Conservation (phyloP, 1,140 invertebrate species). For the Idris sp. region DNA sequence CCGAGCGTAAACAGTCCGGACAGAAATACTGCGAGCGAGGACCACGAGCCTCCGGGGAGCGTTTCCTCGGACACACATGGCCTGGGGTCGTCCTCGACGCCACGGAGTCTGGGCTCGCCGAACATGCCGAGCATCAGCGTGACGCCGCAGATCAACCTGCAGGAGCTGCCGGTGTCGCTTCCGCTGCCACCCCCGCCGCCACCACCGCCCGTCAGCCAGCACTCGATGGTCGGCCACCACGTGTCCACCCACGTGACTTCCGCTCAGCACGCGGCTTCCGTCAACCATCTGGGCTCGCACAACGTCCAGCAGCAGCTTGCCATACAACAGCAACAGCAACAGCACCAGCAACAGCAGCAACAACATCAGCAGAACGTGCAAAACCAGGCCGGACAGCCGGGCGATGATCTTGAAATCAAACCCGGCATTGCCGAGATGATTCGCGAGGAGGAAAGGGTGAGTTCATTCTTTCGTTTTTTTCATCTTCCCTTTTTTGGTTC, state of each 20-base stretch:
- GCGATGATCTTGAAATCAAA: slow-evolving; percentile 93
- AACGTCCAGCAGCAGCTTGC: slow-evolving; percentile 66
- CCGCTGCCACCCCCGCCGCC: slow-evolving; percentile 71
- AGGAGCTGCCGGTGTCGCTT: slow-evolving; percentile 74
- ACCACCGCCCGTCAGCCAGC: slow-evolving; percentile 73
- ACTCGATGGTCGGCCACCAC: slow-evolving; percentile 71
- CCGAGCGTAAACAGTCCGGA: slow-evolving; percentile 54
- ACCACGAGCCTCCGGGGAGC: slow-evolving; percentile 55
- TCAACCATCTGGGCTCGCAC: slow-evolving; percentile 76
- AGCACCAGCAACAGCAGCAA: slow-evolving; percentile 60
- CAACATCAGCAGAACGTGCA: slow-evolving; percentile 61
- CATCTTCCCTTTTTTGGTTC: neutral
- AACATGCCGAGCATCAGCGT: slow-evolving; percentile 72
- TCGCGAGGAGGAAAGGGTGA: slow-evolving; percentile 95
- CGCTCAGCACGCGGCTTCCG: slow-evolving; percentile 69
- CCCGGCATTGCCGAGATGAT: slow-evolving; percentile 97
- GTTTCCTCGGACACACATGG: slow-evolving; percentile 60
- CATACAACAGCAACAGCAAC: slow-evolving; percentile 60
- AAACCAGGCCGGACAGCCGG: slow-evolving; percentile 66
- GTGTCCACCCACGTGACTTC: slow-evolving; percentile 76
- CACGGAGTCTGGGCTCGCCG: slow-evolving; percentile 71
- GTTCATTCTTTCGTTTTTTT: slow-evolving; percentile 77
- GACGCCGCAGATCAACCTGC: slow-evolving; percentile 75
- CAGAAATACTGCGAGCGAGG: slow-evolving; percentile 33
- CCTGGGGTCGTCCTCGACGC: slow-evolving; percentile 65